phyloP scores from a whole-genome alignment of 2,113 vertebrate genomes.

The Elaphurus davidianus region DNA sequence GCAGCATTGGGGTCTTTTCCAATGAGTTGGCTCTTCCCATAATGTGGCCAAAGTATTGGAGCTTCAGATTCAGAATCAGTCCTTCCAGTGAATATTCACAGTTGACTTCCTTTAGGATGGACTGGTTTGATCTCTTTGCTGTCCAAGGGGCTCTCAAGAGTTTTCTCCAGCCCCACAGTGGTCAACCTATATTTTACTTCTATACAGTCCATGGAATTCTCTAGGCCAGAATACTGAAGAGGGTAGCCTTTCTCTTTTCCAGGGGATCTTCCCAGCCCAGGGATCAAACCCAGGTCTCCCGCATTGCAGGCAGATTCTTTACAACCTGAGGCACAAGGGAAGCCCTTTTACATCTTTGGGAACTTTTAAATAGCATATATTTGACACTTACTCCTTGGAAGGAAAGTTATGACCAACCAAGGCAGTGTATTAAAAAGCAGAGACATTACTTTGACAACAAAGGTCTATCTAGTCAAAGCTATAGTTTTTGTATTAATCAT shows the following conservation, averaged over 20 bases:
- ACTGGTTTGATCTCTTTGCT: not conserved
- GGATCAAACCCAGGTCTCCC: not conserved
- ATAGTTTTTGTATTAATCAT: not conserved
- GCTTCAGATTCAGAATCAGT: not conserved
- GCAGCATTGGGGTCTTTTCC: not conserved
- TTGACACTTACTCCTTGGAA: not conserved
- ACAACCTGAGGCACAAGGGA: not conserved
- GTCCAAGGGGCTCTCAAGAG: not conserved
- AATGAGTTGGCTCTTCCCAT: not conserved
- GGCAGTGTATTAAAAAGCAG: not conserved
- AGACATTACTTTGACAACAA: not conserved
- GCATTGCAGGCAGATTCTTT: accelerated
- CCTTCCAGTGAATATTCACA: not conserved
- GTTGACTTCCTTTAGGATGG: not conserved
- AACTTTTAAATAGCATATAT: not conserved
- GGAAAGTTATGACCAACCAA: not conserved
- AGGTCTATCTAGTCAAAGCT: not conserved
- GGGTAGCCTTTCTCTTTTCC: not conserved
- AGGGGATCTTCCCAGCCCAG: not conserved
- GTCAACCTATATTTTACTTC: not conserved
- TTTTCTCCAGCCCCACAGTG: not conserved
- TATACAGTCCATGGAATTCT: not conserved
- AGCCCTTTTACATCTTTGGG: not conserved
- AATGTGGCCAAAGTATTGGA: not conserved
- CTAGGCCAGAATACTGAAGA: not conserved